Evolutionary conservation across 2,888 invertebrate genomes (phyloP), one percentile per base, ranked within the genome.

Genomic region (Aleiodes testaceus): DNA sequence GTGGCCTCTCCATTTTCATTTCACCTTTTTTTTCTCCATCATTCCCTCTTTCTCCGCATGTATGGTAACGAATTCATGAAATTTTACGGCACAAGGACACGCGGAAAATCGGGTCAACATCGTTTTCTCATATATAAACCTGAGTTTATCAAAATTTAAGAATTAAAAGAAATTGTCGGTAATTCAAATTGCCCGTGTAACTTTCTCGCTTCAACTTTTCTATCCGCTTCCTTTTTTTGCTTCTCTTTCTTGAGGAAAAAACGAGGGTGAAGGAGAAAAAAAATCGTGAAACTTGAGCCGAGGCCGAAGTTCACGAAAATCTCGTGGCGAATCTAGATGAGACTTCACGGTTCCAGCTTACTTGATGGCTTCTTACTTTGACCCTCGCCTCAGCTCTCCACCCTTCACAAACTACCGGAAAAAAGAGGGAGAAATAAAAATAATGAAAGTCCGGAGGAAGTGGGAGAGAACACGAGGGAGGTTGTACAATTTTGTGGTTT

Each of bases 261-360:
- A 26, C 14, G 53, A 53, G 26, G 53, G 45, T 14, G 45, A 53
- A 22, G 9, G 11, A 70, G 18, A 45, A 67, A 69, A 49, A 22
- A 69, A 18, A 20, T 7, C 11, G 22, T 26, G 6, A 65, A 65
- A 7, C 65, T 74, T 72, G 70, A 75, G 71, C 66, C 55, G 70
- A 20, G 69, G 69, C 45, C 72, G 50, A 70, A 74, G 70, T 69
- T 69, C 67, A 61, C 76, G 76, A 61, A 79, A 80, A 81, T 82
- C 79, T 81, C 69, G 52, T 72, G 44, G 55, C 72, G 76, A 75
- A 82, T 81, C 79, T 79, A 75, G 75, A 79, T 79, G 77, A 79
- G 78, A 78, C 76, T 79, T 75, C 69, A 65, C 47, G 18, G 67
- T 55, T 49, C 47, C 16, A 14, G 70, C 52, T 26, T 49, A 36